Percentiles rank a stretch among this genome's conserved stretches.
phyloP scores from a whole-genome alignment of 2,113 vertebrate species.

The Tychaedon coryphoeus region DNA sequence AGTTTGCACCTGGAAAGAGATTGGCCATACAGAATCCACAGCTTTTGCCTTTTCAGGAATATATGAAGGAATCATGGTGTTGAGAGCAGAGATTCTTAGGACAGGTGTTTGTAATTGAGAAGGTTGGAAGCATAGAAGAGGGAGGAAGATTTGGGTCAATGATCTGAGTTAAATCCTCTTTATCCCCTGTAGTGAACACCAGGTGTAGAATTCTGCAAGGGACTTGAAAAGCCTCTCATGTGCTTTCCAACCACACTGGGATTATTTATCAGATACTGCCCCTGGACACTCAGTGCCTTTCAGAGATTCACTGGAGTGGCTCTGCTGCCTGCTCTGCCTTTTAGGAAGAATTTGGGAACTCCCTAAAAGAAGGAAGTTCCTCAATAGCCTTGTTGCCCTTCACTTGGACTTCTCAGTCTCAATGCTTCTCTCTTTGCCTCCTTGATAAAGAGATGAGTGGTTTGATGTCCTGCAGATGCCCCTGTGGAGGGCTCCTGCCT shows the following conservation, averaged over 20 bases:
- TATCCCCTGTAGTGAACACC: background rate
- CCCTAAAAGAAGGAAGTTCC: background rate
- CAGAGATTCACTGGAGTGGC: background rate
- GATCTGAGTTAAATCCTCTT: background rate
- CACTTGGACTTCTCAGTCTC: background rate
- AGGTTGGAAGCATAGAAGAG: background rate
- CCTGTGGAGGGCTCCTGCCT: fast-evolving
- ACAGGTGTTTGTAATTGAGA: background rate
- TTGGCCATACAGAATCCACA: background rate
- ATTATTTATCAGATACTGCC: background rate
- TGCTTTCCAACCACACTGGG: background rate
- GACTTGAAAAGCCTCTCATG: background rate
- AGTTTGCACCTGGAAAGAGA: background rate
- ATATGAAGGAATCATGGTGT: background rate
- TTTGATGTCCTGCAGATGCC: background rate
- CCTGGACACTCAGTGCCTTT: background rate
- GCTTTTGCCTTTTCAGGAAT: background rate
- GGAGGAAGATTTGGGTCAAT: background rate
- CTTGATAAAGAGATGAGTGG: fast-evolving
- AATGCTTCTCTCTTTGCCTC: background rate
- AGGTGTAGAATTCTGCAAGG: background rate
- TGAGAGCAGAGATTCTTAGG: background rate
- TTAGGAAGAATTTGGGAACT: background rate
- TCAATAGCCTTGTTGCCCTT: fast-evolving
- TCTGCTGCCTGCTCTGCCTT: background rate